These are phyloP conservation scores for Dendronephthya gigantea DNA, from an alignment of 64 coral and sea anemone species.

Conservation along the genomic window DNA sequence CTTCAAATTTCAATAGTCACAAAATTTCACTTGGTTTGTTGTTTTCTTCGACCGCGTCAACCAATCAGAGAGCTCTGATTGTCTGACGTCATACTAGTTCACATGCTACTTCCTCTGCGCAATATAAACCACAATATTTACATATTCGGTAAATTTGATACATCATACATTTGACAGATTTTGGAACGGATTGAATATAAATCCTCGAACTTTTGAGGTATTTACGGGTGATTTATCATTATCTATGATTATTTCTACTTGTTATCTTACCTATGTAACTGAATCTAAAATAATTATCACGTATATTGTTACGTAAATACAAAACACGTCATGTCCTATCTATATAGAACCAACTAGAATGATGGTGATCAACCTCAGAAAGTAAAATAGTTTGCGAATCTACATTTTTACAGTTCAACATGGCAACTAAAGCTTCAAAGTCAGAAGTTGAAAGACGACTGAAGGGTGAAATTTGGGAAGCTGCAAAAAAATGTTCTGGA, in stretches of 20 bases:
- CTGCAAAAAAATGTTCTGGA: neutral
- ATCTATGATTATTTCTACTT: too few species aligned
- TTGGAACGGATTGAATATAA: too few species aligned
- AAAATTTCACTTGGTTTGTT: constrained; percentile 1
- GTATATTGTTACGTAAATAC: too few species aligned
- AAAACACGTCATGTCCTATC: too few species aligned
- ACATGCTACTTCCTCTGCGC: neutral
- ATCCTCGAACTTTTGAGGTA: too few species aligned
- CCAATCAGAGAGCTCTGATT: neutral
- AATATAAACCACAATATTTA: neutral
- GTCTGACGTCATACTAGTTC: neutral
- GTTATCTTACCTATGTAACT: too few species aligned
- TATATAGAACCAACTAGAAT: neutral
- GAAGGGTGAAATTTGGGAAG: neutral
- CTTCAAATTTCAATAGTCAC: neutral
- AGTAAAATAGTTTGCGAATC: too few species aligned
- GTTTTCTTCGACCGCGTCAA: neutral
- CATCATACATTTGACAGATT: too few species aligned
- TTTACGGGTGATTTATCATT: too few species aligned
- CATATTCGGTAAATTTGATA: too few species aligned
- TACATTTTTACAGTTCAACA: neutral
- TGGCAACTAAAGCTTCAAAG: neutral
- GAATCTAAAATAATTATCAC: too few species aligned
- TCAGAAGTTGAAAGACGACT: neutral
- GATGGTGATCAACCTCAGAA: too few species aligned